These are phyloP conservation scores for Drosophila suboccidentalis DNA, from an alignment of 2,888 invertebrate species.

Conservation along the genomic window DNA sequence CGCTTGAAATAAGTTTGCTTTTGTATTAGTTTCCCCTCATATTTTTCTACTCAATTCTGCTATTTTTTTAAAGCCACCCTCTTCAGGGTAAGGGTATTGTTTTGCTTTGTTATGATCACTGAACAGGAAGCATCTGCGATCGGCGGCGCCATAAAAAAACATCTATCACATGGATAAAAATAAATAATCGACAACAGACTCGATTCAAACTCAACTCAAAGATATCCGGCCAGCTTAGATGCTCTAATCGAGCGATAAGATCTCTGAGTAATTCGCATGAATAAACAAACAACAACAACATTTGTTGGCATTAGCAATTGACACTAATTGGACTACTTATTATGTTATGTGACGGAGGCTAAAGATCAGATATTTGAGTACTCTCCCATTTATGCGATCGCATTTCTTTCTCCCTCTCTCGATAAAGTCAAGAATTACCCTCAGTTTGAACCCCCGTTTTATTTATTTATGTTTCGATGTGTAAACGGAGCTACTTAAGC, in stretches of 20 bases:
- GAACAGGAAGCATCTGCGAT: constrained; percentile 33
- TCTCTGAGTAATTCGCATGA: constrained; percentile 35
- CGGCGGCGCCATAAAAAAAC: neutral
- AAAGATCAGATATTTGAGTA: constrained; percentile 16
- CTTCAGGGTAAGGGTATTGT: neutral
- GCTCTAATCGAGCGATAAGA: constrained; percentile 54
- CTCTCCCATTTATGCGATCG: constrained; percentile 4
- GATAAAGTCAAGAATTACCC: constrained; percentile 5
- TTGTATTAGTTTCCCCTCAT: neutral
- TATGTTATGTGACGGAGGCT: constrained; percentile 32
- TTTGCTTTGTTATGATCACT: constrained; percentile 18
- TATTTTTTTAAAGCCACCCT: constrained; percentile 2
- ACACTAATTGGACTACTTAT: constrained; percentile 68
- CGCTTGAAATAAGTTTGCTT: neutral
- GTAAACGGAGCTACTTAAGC: constrained; percentile 51
- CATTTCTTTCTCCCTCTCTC: neutral
- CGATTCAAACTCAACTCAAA: constrained; percentile 9
- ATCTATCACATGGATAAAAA: constrained; percentile 11
- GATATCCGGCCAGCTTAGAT: constrained; percentile 40
- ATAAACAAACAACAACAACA: constrained; percentile 21
- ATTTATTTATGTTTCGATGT: constrained; percentile 1
- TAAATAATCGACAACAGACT: constrained; percentile 11
- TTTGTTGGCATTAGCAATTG: constrained; percentile 55
- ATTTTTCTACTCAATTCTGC: neutral
- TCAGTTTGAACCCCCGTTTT: constrained; percentile 7